Percentiles rank a stretch among this genome's conserved stretches.
These are phyloP conservation scores for Ornithorhynchus anatinus DNA, from an alignment of 2,113 vertebrate species.

Conservation along the genomic window DNA sequence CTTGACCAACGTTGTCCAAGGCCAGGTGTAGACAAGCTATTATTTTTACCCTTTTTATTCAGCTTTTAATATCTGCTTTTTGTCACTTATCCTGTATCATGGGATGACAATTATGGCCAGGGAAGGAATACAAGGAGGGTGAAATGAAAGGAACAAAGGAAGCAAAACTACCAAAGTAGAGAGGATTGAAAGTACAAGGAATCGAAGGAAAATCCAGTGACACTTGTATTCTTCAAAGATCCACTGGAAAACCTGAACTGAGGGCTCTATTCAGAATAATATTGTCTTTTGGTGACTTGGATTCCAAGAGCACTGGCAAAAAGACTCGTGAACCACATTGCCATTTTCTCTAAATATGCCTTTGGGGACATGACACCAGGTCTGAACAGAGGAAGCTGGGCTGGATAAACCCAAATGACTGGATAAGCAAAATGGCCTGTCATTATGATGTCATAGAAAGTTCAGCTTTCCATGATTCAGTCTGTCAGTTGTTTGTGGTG, in stretches of 20 bases:
- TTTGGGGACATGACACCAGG: background rate
- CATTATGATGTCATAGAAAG: too few species aligned
- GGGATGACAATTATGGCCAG: background rate
- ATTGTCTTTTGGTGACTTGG: background rate
- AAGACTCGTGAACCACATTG: background rate
- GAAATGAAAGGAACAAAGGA: background rate
- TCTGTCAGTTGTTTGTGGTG: too few species aligned
- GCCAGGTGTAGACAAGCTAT: background rate
- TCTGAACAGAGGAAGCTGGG: too few species aligned
- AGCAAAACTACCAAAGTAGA: too few species aligned
- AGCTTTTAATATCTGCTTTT: too few species aligned
- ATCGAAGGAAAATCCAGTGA: background rate
- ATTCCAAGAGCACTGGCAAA: background rate
- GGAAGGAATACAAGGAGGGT: background rate
- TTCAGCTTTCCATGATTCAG: too few species aligned
- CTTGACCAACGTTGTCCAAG: background rate
- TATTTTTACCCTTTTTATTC: too few species aligned
- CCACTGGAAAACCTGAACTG: background rate
- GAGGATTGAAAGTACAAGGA: background rate
- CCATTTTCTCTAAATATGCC: background rate
- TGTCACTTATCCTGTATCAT: background rate
- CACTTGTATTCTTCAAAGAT: background rate
- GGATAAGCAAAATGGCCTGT: too few species aligned
- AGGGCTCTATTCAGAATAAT: background rate
- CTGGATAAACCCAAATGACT: too few species aligned